phyloP scores from a whole-genome alignment of 2,113 vertebrate species.

The Athene noctua region DNA sequence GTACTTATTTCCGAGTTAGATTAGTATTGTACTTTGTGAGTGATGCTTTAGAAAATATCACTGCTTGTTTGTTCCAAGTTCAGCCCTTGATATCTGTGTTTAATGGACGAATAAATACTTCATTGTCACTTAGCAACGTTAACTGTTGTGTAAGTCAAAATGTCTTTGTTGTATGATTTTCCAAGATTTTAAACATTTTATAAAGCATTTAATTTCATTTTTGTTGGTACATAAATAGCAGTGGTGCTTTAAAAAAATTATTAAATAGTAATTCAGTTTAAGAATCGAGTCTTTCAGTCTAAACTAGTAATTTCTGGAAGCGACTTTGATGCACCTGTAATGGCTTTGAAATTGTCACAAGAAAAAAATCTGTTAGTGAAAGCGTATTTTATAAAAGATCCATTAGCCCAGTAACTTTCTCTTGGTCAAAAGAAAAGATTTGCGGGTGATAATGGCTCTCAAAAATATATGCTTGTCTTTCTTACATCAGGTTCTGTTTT shows the following conservation, averaged over 20 bases:
- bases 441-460: background rate
- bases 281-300: background rate
- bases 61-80: background rate
- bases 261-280: background rate
- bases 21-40: background rate
- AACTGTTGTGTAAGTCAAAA: background rate
- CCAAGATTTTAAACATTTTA: background rate
- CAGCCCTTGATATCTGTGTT: background rate
- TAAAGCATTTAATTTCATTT: slow-evolving; percentile 5
- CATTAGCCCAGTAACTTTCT: background rate
- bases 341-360: slow-evolving; percentile 35
- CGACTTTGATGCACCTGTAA: background rate
- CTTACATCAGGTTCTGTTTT: slow-evolving; percentile 14
- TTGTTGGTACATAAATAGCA: background rate
- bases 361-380: background rate
- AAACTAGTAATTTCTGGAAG: slow-evolving; percentile 18
- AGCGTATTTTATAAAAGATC: background rate
- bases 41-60: background rate
- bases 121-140: background rate
- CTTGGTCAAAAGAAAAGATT: background rate
- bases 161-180: background rate
- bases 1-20: background rate
- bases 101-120: background rate
- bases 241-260: background rate
- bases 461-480: background rate